Percentiles rank a stretch among this genome's conserved stretches.
Conservation (phyloP, 1,140 invertebrate genomes). For the Drosophila guanche region DNA sequence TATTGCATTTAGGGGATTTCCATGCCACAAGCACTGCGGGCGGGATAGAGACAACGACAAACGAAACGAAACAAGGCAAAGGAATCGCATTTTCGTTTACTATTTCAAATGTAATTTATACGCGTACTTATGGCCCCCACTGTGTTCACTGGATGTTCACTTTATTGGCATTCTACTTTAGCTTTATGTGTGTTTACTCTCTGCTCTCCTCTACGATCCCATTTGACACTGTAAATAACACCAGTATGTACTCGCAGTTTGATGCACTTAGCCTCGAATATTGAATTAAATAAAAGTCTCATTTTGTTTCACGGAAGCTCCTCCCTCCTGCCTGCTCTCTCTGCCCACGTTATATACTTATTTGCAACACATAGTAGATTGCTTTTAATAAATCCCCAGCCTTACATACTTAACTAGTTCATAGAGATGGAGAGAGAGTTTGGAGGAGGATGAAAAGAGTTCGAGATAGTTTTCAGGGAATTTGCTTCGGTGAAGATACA, state of each 20-base stretch:
- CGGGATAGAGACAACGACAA: conserved; percentile 6
- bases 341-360: conserved; percentile 3
- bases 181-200: conserved; percentile 53
- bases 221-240: not conserved
- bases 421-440: too few relatives aligned
- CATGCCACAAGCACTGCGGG: conserved; percentile 49
- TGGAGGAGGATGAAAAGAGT: conserved; percentile 5
- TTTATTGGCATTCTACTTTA: conserved; percentile 74
- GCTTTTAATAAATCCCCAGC: conserved; percentile 11
- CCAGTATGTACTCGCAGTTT: conserved; percentile 21
- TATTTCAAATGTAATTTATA: conserved; percentile 74
- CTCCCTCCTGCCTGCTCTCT: conserved; percentile 1
- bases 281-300: conserved; percentile 63
- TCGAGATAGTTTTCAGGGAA: conserved; percentile 39
- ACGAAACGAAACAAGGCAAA: conserved; percentile 54
- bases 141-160: conserved; percentile 21
- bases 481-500: conserved; percentile 20
- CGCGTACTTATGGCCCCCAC: conserved; percentile 24
- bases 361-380: not conserved
- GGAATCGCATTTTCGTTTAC: conserved; percentile 73
- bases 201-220: conserved; percentile 15
- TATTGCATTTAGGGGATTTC: conserved; percentile 80
- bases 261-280: conserved; percentile 59
- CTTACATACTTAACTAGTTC: conserved; percentile 15
- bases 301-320: conserved; percentile 46